Evolutionary conservation across 2,113 vertebrate species (phyloP), one percentile per base, ranked within the genome.

Genomic region (Guaruba guarouba): DNA sequence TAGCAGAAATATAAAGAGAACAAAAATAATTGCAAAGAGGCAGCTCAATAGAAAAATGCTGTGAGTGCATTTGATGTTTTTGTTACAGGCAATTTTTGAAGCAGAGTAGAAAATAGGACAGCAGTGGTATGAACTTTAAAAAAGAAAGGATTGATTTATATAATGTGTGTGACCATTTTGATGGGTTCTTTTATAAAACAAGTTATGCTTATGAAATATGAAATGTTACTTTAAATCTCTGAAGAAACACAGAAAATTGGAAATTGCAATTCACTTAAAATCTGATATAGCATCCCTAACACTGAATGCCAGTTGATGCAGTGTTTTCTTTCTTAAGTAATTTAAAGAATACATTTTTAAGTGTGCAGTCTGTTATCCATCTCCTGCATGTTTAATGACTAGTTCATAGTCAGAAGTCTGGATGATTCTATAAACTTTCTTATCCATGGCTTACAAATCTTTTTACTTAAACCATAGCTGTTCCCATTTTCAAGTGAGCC

Each of bases 121-220:
- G 52, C 20, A 64, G 10, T 43, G 9, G 11, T 22, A 25, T 10
- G 43, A 59, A 70, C 19, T 9, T 57, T 39, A 6, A 2, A 10
- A 61, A 57, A 41, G 10, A 27, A 93, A 27, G 2, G 6, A 18
- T 35, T 64, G 25, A n/a, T 71, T 87, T 70, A 10, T 59, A 9
- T 17, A 29, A 17, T 22, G 6, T 0, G 0, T 59, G 13, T 1
- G 3, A 17, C 8, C 66, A 11, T 76, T 83, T 27, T 57, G 49
- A 77, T 19, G 11, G 5, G 0, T 1, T 16, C 37, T 52, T 73
- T 31, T 13, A 55, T 62, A 28, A 77, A 66, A 7, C 5, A 28
- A 16, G 9, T 46, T 67, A 10, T 7, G 2, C 43, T 88, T 79
- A 29, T 57, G 64, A 67, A 93, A 25, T 17, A 33, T 2, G 3